Conservation (phyloP, 2,113 vertebrate species). For the Centropus bengalensis region DNA sequence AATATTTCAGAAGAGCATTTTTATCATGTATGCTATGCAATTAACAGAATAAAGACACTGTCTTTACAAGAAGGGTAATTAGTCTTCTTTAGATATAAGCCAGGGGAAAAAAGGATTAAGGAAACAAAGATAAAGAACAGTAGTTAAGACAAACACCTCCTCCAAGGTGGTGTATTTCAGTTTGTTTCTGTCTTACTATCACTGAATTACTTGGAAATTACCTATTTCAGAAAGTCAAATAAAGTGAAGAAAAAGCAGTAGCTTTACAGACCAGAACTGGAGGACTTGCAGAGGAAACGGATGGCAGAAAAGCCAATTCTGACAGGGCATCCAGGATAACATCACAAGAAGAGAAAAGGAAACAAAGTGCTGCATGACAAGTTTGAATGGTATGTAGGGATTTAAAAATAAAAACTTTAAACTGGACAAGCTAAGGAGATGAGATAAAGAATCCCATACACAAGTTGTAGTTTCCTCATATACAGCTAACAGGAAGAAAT, state of each 20-base stretch:
- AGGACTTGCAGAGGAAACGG: slow-evolving; percentile 13
- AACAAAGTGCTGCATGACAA: background rate
- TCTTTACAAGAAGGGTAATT: background rate
- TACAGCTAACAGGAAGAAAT: background rate
- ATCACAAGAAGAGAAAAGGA: slow-evolving; percentile 29
- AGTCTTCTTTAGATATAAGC: background rate
- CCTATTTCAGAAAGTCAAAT: background rate
- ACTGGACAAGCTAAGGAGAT: background rate
- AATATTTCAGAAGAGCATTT: background rate
- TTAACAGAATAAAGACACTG: background rate
- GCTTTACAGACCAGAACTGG: slow-evolving; percentile 28
- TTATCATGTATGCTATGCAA: background rate
- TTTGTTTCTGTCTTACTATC: background rate
- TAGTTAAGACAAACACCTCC: background rate
- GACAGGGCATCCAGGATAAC: background rate
- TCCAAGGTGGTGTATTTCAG: background rate
- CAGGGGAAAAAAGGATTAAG: background rate
- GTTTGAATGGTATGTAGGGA: background rate
- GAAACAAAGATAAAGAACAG: background rate
- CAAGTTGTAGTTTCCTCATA: background rate
- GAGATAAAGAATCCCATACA: background rate
- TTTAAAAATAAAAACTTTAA: background rate
- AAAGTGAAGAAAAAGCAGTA: slow-evolving; percentile 15
- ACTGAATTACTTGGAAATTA: background rate
- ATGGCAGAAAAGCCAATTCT: slow-evolving; percentile 31